Conservation (phyloP, 2,888 invertebrate species). For the Amphipoea lucens region DNA sequence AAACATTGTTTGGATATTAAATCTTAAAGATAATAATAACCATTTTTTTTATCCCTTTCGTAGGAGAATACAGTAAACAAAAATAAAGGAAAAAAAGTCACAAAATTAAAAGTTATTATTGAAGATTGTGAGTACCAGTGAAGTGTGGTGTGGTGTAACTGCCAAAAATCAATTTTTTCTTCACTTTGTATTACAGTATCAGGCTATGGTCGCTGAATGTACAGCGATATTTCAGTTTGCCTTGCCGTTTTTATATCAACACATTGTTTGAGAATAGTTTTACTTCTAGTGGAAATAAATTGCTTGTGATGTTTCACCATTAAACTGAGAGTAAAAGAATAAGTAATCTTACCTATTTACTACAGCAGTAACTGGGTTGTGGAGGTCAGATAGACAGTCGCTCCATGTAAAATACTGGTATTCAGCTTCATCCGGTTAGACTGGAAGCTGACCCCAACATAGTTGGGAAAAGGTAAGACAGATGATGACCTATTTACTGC, state of each 20-base stretch:
- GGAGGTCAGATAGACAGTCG: too few species aligned
- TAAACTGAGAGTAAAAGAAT: constrained; percentile 4
- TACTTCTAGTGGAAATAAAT: constrained; percentile 30
- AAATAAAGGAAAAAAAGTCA: neutral
- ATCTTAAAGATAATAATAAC: too few species aligned
- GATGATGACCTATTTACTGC: too few species aligned
- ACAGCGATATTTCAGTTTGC: constrained; percentile 23
- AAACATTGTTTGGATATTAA: too few species aligned
- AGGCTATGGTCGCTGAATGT: constrained; percentile 14
- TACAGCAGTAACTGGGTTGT: neutral
- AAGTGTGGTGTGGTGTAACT: neutral
- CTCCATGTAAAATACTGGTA: too few species aligned
- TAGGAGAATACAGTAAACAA: neutral
- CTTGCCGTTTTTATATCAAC: constrained; percentile 16
- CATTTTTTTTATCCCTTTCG: neutral
- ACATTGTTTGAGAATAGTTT: constrained; percentile 35
- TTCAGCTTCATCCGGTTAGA: too few species aligned
- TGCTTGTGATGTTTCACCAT: constrained; percentile 40
- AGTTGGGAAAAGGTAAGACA: too few species aligned
- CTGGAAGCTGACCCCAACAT: too few species aligned
- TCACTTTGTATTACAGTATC: neutral
- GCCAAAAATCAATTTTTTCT: neutral
- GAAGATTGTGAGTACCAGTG: neutral
- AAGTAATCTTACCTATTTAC: constrained; percentile 18
- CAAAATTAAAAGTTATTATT: neutral